Evolutionary conservation across 2,888 invertebrate species (phyloP).

Genomic region (Tuta absoluta): DNA sequence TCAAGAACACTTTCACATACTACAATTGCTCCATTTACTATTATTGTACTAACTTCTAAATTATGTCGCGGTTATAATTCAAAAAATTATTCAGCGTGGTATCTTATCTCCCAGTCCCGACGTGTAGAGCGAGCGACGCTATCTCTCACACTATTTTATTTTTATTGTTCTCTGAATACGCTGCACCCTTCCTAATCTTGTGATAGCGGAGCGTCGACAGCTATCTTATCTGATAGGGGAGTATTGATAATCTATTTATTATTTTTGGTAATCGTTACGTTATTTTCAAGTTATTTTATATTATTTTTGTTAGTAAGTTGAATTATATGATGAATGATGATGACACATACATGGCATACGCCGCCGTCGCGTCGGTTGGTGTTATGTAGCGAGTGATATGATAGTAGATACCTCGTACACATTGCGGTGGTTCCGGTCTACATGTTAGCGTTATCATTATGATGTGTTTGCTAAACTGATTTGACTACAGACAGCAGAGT

Average conservation of each 20-base stretch:
- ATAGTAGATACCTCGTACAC: too few species aligned
- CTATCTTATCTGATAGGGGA: background rate
- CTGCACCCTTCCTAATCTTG: constrained; percentile 15
- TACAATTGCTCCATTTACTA: background rate
- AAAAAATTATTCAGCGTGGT: background rate
- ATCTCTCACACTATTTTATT: constrained; percentile 17
- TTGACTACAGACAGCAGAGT: background rate
- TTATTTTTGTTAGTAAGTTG: too few species aligned
- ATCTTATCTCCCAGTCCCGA: background rate
- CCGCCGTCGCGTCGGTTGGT: too few species aligned
- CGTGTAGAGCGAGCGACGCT: background rate
- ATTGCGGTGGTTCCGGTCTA: background rate
- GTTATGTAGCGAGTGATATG: too few species aligned
- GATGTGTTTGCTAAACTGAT: background rate
- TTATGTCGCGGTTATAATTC: background rate
- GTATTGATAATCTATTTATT: background rate
- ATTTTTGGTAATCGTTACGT: background rate
- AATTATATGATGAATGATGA: too few species aligned
- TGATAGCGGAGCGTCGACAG: constrained; percentile 7
- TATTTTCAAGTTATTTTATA: background rate
- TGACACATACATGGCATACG: background rate
- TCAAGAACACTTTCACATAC: background rate
- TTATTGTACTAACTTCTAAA: background rate
- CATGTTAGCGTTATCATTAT: background rate
- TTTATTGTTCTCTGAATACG: background rate